Base-by-base conservation (phyloP, 53 echinoderm and acorn worm genomes). In the Holothuria scabra region DNA sequence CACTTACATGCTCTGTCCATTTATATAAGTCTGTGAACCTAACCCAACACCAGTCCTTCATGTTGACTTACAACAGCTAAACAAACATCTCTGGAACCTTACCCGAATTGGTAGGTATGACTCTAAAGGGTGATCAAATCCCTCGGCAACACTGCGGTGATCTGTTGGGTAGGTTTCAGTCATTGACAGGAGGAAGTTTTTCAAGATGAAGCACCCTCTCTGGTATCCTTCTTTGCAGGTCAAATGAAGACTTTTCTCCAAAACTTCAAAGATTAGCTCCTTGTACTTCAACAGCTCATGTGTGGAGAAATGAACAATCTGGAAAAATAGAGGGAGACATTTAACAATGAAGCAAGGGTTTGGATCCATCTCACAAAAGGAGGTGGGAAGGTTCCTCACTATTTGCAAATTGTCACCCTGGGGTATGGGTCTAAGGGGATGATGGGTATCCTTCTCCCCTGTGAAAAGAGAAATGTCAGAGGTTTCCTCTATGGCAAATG, bases 41-140 rank as follows among this genome's bases (percentile, higher is more conserved):
- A n/a, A n/a, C n/a, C n/a, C n/a, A n/a, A n/a, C n/a, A n/a, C n/a
- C n/a, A n/a, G n/a, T n/a, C n/a, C n/a, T n/a, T n/a, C n/a, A n/a
- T n/a, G n/a, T n/a, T n/a, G n/a, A n/a, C n/a, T n/a, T n/a, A n/a
- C n/a, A n/a, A n/a, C n/a, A n/a, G n/a, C n/a, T n/a, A n/a, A n/a
- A n/a, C n/a, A n/a, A n/a, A 52, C 0, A 16, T 8, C 52, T 4
- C 4, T 16, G 14, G 18, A 6, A 52, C 18, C 52, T 52, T 63
- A 96, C 97, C 90, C 97, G 90, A 34, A 97, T 93, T 67, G 97
- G 90, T 21, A 97, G 87, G 60, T 97, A 97, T 66, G 94, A 92
- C 25, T 85, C 92, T 70, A 97, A 74, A 20, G 97, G 97, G 24
- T 87, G 66, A 66, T 94, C 91, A 29, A 97, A 90, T 33, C 90